Conservation (phyloP, 2,888 invertebrate species). For the Hofmannophila pseudospretella region DNA sequence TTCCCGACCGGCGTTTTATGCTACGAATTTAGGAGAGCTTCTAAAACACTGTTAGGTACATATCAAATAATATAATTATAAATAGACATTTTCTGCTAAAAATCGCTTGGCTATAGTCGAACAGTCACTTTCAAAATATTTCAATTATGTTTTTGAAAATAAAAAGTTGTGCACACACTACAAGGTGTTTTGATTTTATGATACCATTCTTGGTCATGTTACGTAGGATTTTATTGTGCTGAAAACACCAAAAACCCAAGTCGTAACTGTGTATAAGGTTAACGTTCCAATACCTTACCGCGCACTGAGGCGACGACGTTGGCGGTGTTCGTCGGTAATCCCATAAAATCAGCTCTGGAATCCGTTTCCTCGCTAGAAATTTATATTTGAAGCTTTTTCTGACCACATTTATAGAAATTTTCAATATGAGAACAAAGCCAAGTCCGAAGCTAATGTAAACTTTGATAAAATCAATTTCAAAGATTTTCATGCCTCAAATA, state of each 20-base stretch:
- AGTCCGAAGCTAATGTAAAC: not conserved
- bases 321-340: slow-evolving; percentile 26
- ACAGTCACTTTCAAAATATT: slow-evolving; percentile 11
- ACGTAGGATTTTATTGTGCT: too few relatives aligned
- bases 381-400: slow-evolving; percentile 14
- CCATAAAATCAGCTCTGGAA: slow-evolving; percentile 31
- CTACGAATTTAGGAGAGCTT: not conserved
- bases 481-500: not conserved
- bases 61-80: too few relatives aligned
- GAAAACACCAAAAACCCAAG: too few relatives aligned
- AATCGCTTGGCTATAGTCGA: too few relatives aligned
- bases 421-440: not conserved
- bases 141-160: not conserved
- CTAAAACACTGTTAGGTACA: not conserved
- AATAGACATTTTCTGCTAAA: too few relatives aligned
- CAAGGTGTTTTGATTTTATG: too few relatives aligned
- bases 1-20: too few relatives aligned
- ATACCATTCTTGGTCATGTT: too few relatives aligned
- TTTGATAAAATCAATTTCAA: not conserved
- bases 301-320: slow-evolving; percentile 14
- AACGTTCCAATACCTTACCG: slow-evolving; percentile 29
- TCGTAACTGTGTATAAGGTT: too few relatives aligned
- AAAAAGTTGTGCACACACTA: too few relatives aligned
- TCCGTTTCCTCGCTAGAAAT: slow-evolving; percentile 22
- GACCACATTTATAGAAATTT: not conserved